phyloP scores from a whole-genome alignment of 2,113 vertebrate genomes.

The Tursiops truncatus region DNA sequence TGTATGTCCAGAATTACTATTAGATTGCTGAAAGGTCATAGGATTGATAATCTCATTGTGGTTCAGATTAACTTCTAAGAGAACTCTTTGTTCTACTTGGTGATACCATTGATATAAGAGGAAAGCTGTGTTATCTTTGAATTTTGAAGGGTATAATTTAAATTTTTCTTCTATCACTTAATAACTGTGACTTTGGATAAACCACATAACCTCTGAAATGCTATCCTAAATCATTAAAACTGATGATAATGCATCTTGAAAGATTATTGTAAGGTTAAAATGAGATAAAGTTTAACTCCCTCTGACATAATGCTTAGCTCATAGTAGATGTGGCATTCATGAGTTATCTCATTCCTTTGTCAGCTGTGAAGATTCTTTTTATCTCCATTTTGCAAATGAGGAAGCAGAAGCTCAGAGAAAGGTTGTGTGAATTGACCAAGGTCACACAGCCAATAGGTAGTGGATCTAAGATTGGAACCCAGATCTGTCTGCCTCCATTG shows the following conservation, averaged over 20 bases:
- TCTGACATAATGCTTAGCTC: background rate
- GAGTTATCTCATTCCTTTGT: background rate
- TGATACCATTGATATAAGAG: background rate
- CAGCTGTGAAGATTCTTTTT: background rate
- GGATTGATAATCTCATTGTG: background rate
- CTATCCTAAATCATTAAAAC: background rate
- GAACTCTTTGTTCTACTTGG: background rate
- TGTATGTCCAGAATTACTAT: background rate
- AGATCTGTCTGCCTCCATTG: background rate
- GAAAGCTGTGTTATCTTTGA: background rate
- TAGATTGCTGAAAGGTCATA: background rate
- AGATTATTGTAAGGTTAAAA: background rate
- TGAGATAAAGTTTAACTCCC: background rate
- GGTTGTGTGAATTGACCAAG: background rate
- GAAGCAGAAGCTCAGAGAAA: background rate
- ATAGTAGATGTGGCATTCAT: background rate
- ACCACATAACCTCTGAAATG: background rate
- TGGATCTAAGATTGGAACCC: background rate
- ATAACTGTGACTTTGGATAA: constrained; percentile 10
- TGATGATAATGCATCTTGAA: background rate
- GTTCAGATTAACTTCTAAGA: constrained; percentile 25
- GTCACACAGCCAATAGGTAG: background rate
- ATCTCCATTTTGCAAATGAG: background rate
- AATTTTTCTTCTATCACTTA: background rate
- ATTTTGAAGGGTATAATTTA: background rate